These are phyloP conservation scores for Cisticola juncidis DNA, from an alignment of 2,113 vertebrate species.

Conservation along the genomic window DNA sequence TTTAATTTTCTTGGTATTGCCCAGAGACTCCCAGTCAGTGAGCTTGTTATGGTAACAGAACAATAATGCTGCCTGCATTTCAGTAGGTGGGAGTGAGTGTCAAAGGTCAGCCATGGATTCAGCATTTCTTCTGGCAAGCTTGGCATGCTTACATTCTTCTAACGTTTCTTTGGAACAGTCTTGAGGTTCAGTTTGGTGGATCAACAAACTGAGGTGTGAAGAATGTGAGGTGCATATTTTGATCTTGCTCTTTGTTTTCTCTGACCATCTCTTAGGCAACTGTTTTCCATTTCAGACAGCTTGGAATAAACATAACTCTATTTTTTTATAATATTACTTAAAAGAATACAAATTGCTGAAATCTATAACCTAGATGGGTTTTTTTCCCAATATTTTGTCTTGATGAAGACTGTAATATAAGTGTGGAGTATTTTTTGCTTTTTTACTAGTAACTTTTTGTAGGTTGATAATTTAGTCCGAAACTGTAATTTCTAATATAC, in stretches of 20 bases:
- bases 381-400: not conserved
- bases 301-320: not conserved
- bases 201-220: not conserved
- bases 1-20: not conserved
- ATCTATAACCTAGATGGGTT: not conserved
- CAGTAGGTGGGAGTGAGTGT: not conserved
- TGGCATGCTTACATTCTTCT: not conserved
- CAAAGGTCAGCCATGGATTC: not conserved
- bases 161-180: not conserved
- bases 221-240: not conserved
- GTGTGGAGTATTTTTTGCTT: fast-evolving
- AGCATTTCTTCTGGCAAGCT: not conserved
- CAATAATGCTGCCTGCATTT: not conserved
- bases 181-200: not conserved
- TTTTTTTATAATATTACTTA: not conserved
- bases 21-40: not conserved
- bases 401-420: not conserved
- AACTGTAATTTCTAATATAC: not conserved
- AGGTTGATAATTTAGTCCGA: not conserved
- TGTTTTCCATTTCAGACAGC: not conserved
- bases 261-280: not conserved
- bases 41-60: not conserved
- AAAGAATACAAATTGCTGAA: not conserved
- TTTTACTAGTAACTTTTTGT: not conserved
- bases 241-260: not conserved